Evolutionary conservation across 2,888 invertebrate genomes (phyloP).

Genomic region (Itoplectis maculator): DNA sequence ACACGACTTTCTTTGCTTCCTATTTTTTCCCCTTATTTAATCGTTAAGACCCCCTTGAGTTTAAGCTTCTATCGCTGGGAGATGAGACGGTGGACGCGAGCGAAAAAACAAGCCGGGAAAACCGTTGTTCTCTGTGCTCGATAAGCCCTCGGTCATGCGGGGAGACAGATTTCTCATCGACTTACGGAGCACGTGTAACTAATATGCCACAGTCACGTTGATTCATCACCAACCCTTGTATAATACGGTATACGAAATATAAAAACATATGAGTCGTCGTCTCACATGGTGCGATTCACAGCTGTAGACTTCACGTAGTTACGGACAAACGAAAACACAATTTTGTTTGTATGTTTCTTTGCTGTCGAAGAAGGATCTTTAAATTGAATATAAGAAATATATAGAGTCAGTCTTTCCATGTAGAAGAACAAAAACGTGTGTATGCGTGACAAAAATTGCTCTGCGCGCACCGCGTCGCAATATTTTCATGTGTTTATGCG

Average conservation of each 20-base stretch:
- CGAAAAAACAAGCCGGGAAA: slow-evolving; percentile 18
- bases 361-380: slow-evolving; percentile 58
- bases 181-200: slow-evolving; percentile 47
- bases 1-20: slow-evolving; percentile 5
- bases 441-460: slow-evolving; percentile 62
- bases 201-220: slow-evolving; percentile 49
- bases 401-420: slow-evolving; percentile 67
- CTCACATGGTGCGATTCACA: slow-evolving; percentile 63
- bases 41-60: slow-evolving; percentile 6
- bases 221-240: slow-evolving; percentile 35
- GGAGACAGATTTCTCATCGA: slow-evolving; percentile 21
- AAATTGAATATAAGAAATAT: slow-evolving; percentile 64
- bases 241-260: slow-evolving; percentile 57
- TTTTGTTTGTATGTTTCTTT: slow-evolving; percentile 10
- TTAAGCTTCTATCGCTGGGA: slow-evolving; percentile 27
- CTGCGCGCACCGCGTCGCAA: slow-evolving; percentile 50
- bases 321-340: slow-evolving; percentile 49
- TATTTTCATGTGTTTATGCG: slow-evolving; percentile 32
- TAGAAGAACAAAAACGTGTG: slow-evolving; percentile 61
- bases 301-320: slow-evolving; percentile 41
- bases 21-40: slow-evolving; percentile 35
- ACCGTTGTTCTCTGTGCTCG: slow-evolving; percentile 12
- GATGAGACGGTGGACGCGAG: slow-evolving; percentile 10
- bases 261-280: slow-evolving; percentile 61
- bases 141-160: slow-evolving; percentile 31